These are phyloP conservation scores for Ostrea denselamellosa DNA, from an alignment of 1,140 invertebrate species.

Conservation along the genomic window DNA sequence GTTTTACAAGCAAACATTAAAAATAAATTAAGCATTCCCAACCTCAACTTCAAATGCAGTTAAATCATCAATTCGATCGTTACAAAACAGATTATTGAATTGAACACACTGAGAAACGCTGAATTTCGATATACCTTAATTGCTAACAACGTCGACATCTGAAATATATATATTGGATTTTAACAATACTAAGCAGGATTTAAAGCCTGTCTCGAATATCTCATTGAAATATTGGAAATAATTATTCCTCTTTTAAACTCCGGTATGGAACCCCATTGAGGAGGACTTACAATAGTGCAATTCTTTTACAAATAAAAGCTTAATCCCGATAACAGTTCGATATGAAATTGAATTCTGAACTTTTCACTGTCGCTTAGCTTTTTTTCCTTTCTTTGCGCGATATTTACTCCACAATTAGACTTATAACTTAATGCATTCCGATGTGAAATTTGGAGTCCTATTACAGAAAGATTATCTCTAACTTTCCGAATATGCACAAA, in stretches of 20 bases:
- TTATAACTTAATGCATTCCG: too few relatives aligned
- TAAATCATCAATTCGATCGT: conserved; percentile 4
- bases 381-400: too few relatives aligned
- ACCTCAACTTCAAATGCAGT: not conserved
- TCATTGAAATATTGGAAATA: conserved; percentile 16
- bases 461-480: not conserved
- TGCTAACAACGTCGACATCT: not conserved
- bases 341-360: not conserved
- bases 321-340: not conserved
- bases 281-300: conserved; percentile 1
- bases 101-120: not conserved
- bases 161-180: conserved; percentile 7
- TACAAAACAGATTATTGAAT: not conserved
- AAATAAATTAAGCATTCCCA: not conserved
- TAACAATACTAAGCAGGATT: not conserved
- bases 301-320: not conserved
- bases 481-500: not conserved
- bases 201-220: conserved; percentile 4
- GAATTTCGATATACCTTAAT: conserved; percentile 13
- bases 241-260: not conserved
- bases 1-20: not conserved
- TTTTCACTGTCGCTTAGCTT: not conserved
- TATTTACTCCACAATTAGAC: too few relatives aligned
- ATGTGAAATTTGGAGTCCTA: too few relatives aligned
- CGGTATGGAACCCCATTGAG: not conserved